phyloP scores from a whole-genome alignment of 2,888 invertebrate genomes.

The Sarcophaga carnaria region DNA sequence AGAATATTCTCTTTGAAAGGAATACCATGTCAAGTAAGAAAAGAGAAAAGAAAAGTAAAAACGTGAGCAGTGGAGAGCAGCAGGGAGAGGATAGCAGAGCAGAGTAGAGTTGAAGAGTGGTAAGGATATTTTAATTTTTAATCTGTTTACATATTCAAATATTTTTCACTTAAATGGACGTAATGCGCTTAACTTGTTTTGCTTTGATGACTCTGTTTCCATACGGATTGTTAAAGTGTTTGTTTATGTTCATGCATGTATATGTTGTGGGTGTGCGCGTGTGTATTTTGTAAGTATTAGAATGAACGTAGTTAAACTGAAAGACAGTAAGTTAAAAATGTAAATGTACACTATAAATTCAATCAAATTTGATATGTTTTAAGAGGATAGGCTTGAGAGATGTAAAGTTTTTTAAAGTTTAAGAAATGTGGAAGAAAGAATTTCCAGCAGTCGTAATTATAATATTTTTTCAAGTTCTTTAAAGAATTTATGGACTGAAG shows the following conservation, averaged over 20 bases:
- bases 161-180: conserved; percentile 48
- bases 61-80: no score
- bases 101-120: background rate
- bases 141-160: conserved; percentile 47
- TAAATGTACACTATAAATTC: background rate
- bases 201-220: conserved; percentile 41
- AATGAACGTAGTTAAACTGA: background rate
- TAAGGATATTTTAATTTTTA: conserved; percentile 40
- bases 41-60: background rate
- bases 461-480: no score
- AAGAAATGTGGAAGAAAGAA: no score
- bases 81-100: background rate
- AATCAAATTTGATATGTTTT: background rate
- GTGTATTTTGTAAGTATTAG: no score
- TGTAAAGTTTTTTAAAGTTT: background rate
- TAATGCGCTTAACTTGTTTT: conserved; percentile 52
- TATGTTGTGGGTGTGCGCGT: background rate
- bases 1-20: background rate
- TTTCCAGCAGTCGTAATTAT: no score
- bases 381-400: background rate
- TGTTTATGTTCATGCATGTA: background rate
- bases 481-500: no score
- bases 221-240: background rate
- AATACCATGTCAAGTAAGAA: background rate
- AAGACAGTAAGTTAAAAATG: background rate